Base-by-base conservation (phyloP, 1,140 invertebrate genomes). In the Maconellicoccus hirsutus region DNA sequence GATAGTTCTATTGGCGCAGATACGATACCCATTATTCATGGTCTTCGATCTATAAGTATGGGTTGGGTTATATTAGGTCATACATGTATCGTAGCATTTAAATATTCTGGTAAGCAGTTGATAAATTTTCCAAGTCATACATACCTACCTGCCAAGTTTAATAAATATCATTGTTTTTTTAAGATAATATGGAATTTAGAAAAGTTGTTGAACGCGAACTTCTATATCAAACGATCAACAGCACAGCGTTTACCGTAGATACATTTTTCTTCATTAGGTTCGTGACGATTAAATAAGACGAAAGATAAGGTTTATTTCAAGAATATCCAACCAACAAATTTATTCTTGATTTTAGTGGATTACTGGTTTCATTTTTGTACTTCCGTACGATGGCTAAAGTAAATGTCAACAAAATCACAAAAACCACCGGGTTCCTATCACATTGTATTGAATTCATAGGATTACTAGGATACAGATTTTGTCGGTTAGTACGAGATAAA, bases 1-100 rank as follows among this genome's bases (percentile, higher is more conserved):
- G 89, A 91, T 77, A 82, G 86, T 72, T 83, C 84, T 6, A 90
- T 92, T 8, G 90, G 90, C 2, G 84, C 85, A 6, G 90, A 92
- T 75, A 92, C 89, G 0, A 89, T 93, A 70, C 86, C 89, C 69
- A 89, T 87, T 7, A 85, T 94, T 38, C 91, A 94, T 75, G 91
- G 92, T 0, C 80, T 94, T 0, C 82, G 90, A 3, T 87, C 90
- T 0, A 84, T 95, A 42, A 93, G 91, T 74, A 94, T 95, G 91
- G 86, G 86, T 7, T 96, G 94, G 94, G 91, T 96, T 0, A 91
- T 97, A 61, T 83, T 95, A 1, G 93, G 92, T 0, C 93, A 97
- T 78, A 91, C 91, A 0, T 94, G 87, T 80, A 90, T 90, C 77
- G 85, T 89, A 69, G 86, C 86, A 1, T 92, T 92, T 78, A 92